A percentile compares a stretch with the other conserved stretches of the same genome.
Evolutionary conservation across 2,888 invertebrate species (phyloP).

Genomic region (Callimorpha dominula): DNA sequence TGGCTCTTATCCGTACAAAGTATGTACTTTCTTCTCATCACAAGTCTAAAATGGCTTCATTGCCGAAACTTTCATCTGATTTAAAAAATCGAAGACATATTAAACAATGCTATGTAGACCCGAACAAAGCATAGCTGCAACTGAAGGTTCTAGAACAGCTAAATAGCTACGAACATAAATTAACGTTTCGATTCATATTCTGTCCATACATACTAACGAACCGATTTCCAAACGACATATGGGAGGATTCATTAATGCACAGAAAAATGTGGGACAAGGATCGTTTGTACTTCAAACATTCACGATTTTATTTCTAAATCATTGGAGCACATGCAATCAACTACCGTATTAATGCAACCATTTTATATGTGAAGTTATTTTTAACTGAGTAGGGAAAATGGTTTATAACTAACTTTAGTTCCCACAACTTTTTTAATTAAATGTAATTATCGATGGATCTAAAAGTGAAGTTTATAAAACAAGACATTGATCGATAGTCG

Average conservation of each 20-base stretch:
- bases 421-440: background rate
- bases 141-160: background rate
- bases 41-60: too few species aligned
- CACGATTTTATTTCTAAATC: conserved; percentile 47
- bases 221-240: conserved; percentile 63
- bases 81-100: too few species aligned
- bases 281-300: conserved; percentile 46
- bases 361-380: conserved; percentile 2
- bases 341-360: conserved; percentile 6
- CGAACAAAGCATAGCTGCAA: too few species aligned
- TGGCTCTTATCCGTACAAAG: too few species aligned
- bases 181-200: conserved; percentile 32
- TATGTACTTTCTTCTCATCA: too few species aligned
- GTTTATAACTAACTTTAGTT: background rate
- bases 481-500: too few species aligned
- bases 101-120: too few species aligned
- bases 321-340: conserved; percentile 25
- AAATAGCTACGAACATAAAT: background rate
- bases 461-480: too few species aligned
- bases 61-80: too few species aligned
- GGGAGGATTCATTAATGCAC: conserved; percentile 62
- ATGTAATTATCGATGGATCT: too few species aligned
- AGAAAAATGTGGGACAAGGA: conserved; percentile 54
- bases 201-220: conserved; percentile 63
- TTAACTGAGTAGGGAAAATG: background rate